Conservation (phyloP, 2,888 invertebrate genomes). For the Drosophila mimetica region DNA sequence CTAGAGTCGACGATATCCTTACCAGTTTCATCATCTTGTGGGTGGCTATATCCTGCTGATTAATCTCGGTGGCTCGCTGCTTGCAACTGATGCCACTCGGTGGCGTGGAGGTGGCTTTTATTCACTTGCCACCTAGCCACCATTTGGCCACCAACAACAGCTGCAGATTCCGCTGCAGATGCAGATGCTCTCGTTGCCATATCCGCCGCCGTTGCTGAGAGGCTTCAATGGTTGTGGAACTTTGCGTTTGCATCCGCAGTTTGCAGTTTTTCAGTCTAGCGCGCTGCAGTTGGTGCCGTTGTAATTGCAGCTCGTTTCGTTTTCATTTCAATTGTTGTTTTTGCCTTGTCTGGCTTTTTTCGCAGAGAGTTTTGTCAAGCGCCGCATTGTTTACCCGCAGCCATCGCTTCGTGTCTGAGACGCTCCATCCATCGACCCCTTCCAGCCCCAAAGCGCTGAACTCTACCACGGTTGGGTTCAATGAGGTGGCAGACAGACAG, state of each 20-base stretch:
- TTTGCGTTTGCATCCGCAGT: constrained; percentile 66
- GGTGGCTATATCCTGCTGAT: constrained; percentile 34
- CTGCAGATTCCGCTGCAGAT: constrained; percentile 46
- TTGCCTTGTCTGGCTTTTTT: constrained; percentile 44
- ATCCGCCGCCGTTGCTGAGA: constrained; percentile 67
- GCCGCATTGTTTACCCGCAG: constrained; percentile 50
- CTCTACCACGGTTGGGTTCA: constrained; percentile 55
- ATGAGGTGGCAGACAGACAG: constrained; percentile 1
- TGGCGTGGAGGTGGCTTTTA: constrained; percentile 75
- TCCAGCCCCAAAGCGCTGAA: constrained; percentile 40
- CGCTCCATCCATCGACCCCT: constrained; percentile 45
- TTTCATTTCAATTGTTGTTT: constrained; percentile 42
- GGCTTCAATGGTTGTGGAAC: constrained; percentile 50
- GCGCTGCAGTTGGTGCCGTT: constrained; percentile 28
- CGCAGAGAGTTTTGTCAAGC: constrained; percentile 52
- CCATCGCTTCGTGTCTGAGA: constrained; percentile 16
- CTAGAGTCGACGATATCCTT: constrained; percentile 23
- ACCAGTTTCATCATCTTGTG: constrained; percentile 72
- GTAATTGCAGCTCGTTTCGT: constrained; percentile 49
- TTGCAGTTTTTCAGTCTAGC: constrained; percentile 32
- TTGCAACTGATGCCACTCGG: constrained; percentile 80
- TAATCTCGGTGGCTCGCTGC: constrained; percentile 45
- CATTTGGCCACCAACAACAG: constrained; percentile 42
- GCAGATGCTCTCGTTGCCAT: constrained; percentile 77
- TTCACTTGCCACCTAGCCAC: constrained; percentile 69